Percentiles rank a stretch among this genome's conserved stretches.
These are phyloP conservation scores for Glyphotaelius pellucidus DNA, from an alignment of 2,888 invertebrate species.

Conservation along the genomic window DNA sequence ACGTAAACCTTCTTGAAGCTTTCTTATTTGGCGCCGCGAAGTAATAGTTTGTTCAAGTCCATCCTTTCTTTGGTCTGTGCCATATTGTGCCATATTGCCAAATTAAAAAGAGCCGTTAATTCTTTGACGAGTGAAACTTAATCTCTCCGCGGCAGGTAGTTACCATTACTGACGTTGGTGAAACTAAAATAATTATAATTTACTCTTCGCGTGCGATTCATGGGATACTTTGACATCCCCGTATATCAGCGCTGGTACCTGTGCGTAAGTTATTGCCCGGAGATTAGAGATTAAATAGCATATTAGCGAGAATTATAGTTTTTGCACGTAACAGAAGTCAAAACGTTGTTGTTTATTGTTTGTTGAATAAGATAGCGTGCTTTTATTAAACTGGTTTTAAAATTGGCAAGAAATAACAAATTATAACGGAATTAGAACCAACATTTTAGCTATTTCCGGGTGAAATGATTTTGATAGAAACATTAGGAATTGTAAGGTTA, in stretches of 20 bases:
- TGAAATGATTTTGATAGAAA: background rate
- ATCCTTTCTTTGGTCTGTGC: background rate
- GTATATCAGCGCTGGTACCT: background rate
- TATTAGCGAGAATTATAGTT: background rate
- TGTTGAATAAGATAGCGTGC: background rate
- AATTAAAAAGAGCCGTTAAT: background rate
- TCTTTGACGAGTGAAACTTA: background rate
- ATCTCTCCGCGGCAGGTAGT: background rate
- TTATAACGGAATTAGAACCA: background rate
- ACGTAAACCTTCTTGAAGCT: background rate
- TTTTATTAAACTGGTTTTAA: background rate
- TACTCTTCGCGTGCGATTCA: background rate
- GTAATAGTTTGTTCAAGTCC: background rate
- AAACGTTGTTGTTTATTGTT: background rate
- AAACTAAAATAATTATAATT: background rate
- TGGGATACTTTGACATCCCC: background rate
- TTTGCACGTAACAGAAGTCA: slow-evolving; percentile 2
- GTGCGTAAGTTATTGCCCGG: background rate
- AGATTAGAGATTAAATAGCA: background rate
- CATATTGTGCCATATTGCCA: background rate
- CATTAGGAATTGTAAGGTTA: too few relatives aligned
- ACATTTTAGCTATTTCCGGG: background rate
- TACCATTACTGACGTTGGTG: background rate
- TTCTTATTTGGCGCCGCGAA: background rate
- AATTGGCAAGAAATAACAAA: background rate